Percentiles rank a stretch among this genome's conserved stretches.
phyloP scores from a whole-genome alignment of 2,797 vertebrate genomes.

The Sternarchorhynchus goeldii region DNA sequence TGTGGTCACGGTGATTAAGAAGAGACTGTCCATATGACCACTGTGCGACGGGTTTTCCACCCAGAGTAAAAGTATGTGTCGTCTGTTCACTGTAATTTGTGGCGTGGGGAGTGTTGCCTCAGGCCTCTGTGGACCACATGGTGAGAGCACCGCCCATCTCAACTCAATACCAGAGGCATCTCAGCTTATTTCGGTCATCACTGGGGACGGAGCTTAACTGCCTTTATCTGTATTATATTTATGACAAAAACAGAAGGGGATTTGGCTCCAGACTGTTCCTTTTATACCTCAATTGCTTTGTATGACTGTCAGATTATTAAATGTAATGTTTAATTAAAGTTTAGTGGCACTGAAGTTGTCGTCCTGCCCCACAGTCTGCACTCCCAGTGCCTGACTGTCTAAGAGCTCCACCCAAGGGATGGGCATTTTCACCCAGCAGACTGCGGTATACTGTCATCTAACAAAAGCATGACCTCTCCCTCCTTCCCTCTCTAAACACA shows the following conservation, averaged over 20 bases:
- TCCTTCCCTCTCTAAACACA: background rate
- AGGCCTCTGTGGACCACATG: slow-evolving; percentile 44
- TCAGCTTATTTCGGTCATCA: slow-evolving; percentile 52
- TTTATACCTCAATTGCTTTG: too few species aligned
- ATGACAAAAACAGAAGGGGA: slow-evolving; percentile 19
- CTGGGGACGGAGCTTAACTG: slow-evolving; percentile 48
- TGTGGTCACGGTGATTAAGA: slow-evolving; percentile 38
- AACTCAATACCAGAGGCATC: slow-evolving; percentile 55
- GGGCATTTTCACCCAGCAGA: background rate
- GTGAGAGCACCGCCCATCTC: slow-evolving; percentile 41
- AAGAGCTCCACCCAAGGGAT: background rate
- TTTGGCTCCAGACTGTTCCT: background rate
- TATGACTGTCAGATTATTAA: too few species aligned
- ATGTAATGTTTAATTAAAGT: too few species aligned
- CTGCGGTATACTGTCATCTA: slow-evolving; percentile 9
- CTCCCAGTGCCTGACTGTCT: background rate
- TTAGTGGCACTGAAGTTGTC: too few species aligned
- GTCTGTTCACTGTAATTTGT: slow-evolving; percentile 54
- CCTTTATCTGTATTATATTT: slow-evolving; percentile 47
- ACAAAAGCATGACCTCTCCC: background rate
- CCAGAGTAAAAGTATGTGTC: slow-evolving; percentile 43
- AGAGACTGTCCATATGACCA: slow-evolving; percentile 40
- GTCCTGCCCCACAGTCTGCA: too few species aligned
- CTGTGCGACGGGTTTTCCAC: slow-evolving; percentile 42
- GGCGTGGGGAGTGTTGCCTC: slow-evolving; percentile 51